Conservation (phyloP, 2,888 invertebrate species). For the Agonopterix arenella region DNA sequence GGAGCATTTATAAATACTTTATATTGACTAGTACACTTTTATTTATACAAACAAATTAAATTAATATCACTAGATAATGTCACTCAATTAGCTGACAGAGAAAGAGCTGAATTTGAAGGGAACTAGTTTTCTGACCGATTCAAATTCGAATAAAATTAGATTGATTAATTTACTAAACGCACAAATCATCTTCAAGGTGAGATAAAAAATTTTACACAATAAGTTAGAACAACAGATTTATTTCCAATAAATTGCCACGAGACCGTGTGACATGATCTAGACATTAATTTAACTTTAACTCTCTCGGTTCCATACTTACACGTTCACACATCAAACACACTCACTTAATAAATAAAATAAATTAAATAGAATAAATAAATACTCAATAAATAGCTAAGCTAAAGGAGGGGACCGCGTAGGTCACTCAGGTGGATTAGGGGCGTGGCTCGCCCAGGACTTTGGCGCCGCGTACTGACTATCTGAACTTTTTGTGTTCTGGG, state of each 20-base stretch:
- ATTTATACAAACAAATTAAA: conserved; percentile 63
- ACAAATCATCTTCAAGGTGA: conserved; percentile 61
- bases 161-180: conserved; percentile 34
- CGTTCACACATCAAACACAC: conserved; percentile 72
- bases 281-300: conserved; percentile 75
- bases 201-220: conserved; percentile 67
- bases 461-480: conserved; percentile 62
- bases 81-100: conserved; percentile 60
- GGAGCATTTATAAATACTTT: conserved; percentile 51
- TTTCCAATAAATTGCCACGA: conserved; percentile 76
- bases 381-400: conserved; percentile 77
- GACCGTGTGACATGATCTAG: conserved; percentile 77
- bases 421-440: conserved; percentile 30
- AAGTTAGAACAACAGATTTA: conserved; percentile 74
- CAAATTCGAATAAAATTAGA: conserved; percentile 18
- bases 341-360: conserved; percentile 79
- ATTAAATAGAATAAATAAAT: conserved; percentile 77
- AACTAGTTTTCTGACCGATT: conserved; percentile 71
- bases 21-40: conserved; percentile 70
- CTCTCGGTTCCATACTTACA: conserved; percentile 67
- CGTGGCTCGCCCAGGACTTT: conserved; percentile 44
- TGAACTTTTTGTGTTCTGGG: conserved; percentile 74
- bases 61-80: conserved; percentile 75
- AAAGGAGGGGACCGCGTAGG: conserved; percentile 60
- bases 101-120: conserved; percentile 23